These are phyloP conservation scores for Drosophila ezoana DNA, from an alignment of 2,888 invertebrate species.

Conservation along the genomic window DNA sequence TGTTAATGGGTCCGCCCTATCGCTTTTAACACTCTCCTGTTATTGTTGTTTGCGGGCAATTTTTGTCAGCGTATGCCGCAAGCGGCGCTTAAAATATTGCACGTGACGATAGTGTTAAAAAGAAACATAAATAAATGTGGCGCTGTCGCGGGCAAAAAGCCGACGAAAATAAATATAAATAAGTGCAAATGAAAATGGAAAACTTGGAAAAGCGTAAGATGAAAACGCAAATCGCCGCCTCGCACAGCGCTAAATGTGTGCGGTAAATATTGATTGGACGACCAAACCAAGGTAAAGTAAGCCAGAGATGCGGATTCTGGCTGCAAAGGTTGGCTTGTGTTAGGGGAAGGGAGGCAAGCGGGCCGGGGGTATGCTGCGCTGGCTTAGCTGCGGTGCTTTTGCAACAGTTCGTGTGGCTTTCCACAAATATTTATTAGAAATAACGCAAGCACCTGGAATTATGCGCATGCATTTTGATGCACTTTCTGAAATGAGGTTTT, in stretches of 20 bases:
- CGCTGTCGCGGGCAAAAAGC: conserved; percentile 31
- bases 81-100: conserved; percentile 50
- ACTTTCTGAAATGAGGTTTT: conserved; percentile 27
- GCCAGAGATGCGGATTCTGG: conserved; percentile 8
- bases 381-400: conserved; percentile 4
- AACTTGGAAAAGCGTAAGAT: conserved; percentile 48
- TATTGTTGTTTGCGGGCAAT: conserved; percentile 11
- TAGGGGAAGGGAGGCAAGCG: neutral
- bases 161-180: conserved; percentile 71
- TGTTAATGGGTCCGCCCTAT: conserved; percentile 27
- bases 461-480: conserved; percentile 26
- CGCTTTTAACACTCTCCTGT: conserved; percentile 11
- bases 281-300: conserved; percentile 19
- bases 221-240: conserved; percentile 70
- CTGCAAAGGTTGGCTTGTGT: neutral
- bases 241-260: conserved; percentile 64
- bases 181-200: conserved; percentile 73
- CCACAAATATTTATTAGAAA: conserved; percentile 50
- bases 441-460: conserved; percentile 33
- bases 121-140: conserved; percentile 60
- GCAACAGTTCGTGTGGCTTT: conserved; percentile 10
- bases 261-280: conserved; percentile 68
- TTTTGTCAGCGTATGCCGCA: conserved; percentile 19
- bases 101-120: conserved; percentile 60
- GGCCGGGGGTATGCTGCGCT: neutral